Conservation (phyloP, 1,140 invertebrate species). For the Nylanderia fulva region DNA sequence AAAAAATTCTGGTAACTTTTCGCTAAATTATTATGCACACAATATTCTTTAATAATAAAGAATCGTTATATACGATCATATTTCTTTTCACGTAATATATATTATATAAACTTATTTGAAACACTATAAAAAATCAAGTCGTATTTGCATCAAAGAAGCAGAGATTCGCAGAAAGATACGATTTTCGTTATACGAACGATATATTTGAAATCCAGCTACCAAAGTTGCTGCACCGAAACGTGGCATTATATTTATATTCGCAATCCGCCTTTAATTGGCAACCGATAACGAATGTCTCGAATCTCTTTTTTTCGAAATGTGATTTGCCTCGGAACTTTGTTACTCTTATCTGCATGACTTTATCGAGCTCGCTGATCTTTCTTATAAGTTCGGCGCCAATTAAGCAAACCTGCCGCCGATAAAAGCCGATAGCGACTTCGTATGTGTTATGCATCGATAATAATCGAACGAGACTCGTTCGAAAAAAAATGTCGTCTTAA, state of each 20-base stretch:
- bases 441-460: slow-evolving; percentile 24
- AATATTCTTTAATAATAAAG: neutral
- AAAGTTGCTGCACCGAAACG: neutral
- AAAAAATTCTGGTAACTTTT: slow-evolving; percentile 1
- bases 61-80: neutral
- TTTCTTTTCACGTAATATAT: neutral
- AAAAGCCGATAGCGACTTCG: slow-evolving; percentile 26
- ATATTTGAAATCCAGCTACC: neutral
- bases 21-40: neutral
- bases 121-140: no score
- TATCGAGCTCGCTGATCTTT: slow-evolving; percentile 38
- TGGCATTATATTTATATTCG: neutral
- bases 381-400: slow-evolving; percentile 43
- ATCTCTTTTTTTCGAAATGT: neutral
- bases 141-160: neutral
- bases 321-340: neutral
- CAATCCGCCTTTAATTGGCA: neutral
- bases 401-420: slow-evolving; percentile 45
- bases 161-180: neutral
- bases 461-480: neutral
- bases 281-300: neutral
- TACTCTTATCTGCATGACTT: slow-evolving; percentile 34
- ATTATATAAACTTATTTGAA: no score
- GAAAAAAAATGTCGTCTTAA: neutral
- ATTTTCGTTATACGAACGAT: neutral